phyloP scores from a whole-genome alignment of 2,797 vertebrate genomes.

The Myripristis murdjan region DNA sequence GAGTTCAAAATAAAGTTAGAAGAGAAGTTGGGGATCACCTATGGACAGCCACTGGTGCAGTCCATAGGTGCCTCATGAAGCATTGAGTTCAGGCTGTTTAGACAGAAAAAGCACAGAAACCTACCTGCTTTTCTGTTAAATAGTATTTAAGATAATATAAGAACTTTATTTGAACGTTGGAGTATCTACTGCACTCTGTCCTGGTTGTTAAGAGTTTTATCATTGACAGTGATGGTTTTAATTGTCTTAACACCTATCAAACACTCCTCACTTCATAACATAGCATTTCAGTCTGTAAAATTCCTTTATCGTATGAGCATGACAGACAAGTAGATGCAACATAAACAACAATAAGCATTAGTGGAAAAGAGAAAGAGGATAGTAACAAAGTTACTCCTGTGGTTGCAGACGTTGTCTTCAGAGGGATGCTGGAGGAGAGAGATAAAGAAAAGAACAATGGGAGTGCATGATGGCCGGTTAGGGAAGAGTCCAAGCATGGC shows the following conservation, averaged over 20 bases:
- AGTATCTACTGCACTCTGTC: constrained; percentile 18
- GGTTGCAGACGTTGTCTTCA: constrained; percentile 69
- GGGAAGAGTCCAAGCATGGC: constrained; percentile 67
- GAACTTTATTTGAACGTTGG: constrained; percentile 23
- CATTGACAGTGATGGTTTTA: constrained; percentile 20
- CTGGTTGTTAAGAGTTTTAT: neutral
- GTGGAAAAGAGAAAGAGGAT: constrained; percentile 54
- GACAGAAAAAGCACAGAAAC: constrained; percentile 62
- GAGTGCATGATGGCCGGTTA: constrained; percentile 63
- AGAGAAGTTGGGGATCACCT: constrained; percentile 79
- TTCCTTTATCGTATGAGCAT: constrained; percentile 24
- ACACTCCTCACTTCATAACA: neutral
- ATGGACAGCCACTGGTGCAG: constrained; percentile 67
- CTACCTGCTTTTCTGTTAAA: neutral
- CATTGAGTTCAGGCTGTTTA: constrained; percentile 33
- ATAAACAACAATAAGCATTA: constrained; percentile 31
- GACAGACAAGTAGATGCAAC: constrained; percentile 15
- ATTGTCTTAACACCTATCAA: constrained; percentile 25
- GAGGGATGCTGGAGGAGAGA: constrained; percentile 76
- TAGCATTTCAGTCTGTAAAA: constrained; percentile 20
- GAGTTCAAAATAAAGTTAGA: constrained; percentile 75
- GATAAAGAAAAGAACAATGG: constrained; percentile 65
- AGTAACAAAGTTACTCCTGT: constrained; percentile 58
- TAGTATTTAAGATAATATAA: constrained; percentile 43
- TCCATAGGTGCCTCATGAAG: constrained; percentile 80